Evolutionary conservation across 2,888 invertebrate species (phyloP).

Genomic region (Sturmia bella): DNA sequence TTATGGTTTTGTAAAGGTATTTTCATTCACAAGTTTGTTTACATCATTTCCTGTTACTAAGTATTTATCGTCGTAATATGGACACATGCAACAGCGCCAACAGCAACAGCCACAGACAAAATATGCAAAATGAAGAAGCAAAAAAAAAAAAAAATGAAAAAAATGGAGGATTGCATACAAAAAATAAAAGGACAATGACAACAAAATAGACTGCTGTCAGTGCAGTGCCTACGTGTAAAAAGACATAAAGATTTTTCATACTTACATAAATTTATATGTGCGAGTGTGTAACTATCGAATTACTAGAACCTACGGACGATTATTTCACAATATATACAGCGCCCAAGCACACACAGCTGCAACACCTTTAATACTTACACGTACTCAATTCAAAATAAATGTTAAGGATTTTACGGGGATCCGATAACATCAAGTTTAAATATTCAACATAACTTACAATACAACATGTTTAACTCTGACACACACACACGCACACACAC

Average conservation of each 20-base stretch:
- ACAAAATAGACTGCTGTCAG: slow-evolving; percentile 18
- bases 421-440: slow-evolving; percentile 62
- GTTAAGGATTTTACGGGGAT: slow-evolving; percentile 61
- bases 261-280: slow-evolving; percentile 5
- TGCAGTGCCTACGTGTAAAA: slow-evolving; percentile 16
- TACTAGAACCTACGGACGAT: slow-evolving; percentile 48
- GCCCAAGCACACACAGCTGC: slow-evolving; percentile 2
- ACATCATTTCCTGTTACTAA: slow-evolving; percentile 61
- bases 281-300: slow-evolving; percentile 32
- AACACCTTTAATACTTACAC: slow-evolving; percentile 37
- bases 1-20: slow-evolving; percentile 65
- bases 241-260: background rate
- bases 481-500: background rate
- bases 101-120: slow-evolving; percentile 20
- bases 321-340: background rate
- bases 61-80: slow-evolving; percentile 53
- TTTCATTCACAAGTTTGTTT: slow-evolving; percentile 60
- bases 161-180: background rate
- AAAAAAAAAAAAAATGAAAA: background rate
- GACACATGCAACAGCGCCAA: slow-evolving; percentile 44
- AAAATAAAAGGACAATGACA: slow-evolving; percentile 35
- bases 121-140: background rate
- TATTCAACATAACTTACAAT: slow-evolving; percentile 54
- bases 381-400: slow-evolving; percentile 53
- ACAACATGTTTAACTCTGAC: slow-evolving; percentile 42